A percentile compares a stretch with the other conserved stretches of the same genome.
phyloP scores from a whole-genome alignment of 2,888 invertebrate genomes.

The Phlogophora meticulosa region DNA sequence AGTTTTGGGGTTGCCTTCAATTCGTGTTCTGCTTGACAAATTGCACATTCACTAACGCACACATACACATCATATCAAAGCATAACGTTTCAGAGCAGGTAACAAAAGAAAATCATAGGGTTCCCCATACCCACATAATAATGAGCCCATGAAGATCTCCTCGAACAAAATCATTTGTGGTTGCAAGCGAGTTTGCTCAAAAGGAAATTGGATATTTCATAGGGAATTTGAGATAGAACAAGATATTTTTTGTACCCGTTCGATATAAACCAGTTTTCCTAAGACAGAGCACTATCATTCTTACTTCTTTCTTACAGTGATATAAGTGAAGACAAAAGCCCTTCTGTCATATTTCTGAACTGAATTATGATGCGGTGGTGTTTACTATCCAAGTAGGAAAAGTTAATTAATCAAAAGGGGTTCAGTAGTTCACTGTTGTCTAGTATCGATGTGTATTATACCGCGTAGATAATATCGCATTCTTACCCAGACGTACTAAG shows the following conservation, averaged over 20 bases:
- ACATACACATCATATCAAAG: not conserved
- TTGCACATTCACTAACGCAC: conserved; percentile 35
- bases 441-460: conserved; percentile 1
- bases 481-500: conserved; percentile 25
- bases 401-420: not conserved
- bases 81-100: conserved; percentile 13
- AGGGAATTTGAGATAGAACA: not conserved
- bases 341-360: no score
- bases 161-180: conserved; percentile 14
- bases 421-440: not conserved
- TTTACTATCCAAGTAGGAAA: not conserved
- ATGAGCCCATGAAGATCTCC: conserved; percentile 9
- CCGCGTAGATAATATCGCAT: conserved; percentile 6
- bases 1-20: conserved; percentile 45
- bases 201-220: conserved; percentile 30
- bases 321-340: no score
- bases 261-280: not conserved
- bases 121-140: conserved; percentile 7
- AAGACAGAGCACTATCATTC: not conserved
- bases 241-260: not conserved
- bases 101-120: conserved; percentile 32
- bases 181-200: not conserved
- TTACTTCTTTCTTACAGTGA: no score
- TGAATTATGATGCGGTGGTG: no score
- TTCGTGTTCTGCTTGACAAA: conserved; percentile 44